Base-by-base conservation (phyloP, 2,113 vertebrate species). In the Nesoenas mayeri region DNA sequence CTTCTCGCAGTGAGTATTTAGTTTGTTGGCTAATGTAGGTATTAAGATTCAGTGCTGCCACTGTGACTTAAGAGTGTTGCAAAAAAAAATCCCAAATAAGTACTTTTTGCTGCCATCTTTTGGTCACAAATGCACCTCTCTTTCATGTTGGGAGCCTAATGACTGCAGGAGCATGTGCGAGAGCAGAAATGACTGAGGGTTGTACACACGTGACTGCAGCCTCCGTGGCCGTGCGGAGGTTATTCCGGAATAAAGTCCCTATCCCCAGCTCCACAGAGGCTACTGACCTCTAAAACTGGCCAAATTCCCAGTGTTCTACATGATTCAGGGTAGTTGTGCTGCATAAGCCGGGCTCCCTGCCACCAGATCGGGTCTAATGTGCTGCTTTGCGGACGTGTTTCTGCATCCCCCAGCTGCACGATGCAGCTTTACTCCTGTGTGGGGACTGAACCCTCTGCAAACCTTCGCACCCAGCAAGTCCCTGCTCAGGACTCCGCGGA, bases 81-180 rank as follows among this genome's bases (percentile, higher is more conserved):
- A 65, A 62, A 79, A 65, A 65, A 79, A 65, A 88, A 91, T 79
- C 74, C 54, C 44, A 78, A 88, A 92, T 67, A 81, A 84, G 51
- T 95, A 97, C 80, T 91, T 97, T 97, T 79, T 97, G 93, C 96
- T 97, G 96, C 96, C 96, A 96, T 92, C 93, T 97, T 93, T 96
- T 97, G 96, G 96, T 81, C 88, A 88, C 88, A 81, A 28, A 75
- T 80, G 38, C 50, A 78, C 60, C 83, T 95, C 78, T 91, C 88
- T 70, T 66, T 53, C 73, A 65, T 94, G 91, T 93, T 88, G 83
- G 83, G 77, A 88, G 82, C 15, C 53, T 66, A 28, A 16, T 42
- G 67, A 60, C 88, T 91, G 75, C 85, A 75, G 88, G 95, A 94
- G 83, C 86, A 85, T 87, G 87, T 89, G 94, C 22, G 56, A 88